Conservation (phyloP, 2,888 invertebrate species). For the Congeria kusceri region DNA sequence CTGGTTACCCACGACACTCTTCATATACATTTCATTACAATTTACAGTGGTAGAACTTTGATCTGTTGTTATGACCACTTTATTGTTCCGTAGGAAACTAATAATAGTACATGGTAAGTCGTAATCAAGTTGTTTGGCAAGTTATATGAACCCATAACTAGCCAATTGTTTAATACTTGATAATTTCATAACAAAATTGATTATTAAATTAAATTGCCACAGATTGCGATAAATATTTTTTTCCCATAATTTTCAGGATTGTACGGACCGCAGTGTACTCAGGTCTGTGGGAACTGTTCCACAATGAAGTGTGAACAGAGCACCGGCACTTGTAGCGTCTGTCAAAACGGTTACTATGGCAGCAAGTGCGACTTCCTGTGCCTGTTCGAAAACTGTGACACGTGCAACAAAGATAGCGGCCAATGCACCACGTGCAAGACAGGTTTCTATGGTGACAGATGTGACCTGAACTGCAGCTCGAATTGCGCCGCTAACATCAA, state of each 20-base stretch:
- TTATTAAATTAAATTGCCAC: too few relatives aligned
- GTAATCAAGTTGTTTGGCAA: too few relatives aligned
- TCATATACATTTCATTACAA: too few relatives aligned
- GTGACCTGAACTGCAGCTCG: slow-evolving; percentile 35
- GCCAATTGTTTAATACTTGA: too few relatives aligned
- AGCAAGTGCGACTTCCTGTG: slow-evolving; percentile 38
- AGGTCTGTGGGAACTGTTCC: slow-evolving; percentile 33
- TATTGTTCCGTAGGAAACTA: too few relatives aligned
- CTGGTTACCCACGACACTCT: too few relatives aligned
- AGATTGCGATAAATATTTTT: too few relatives aligned
- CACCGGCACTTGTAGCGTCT: slow-evolving; percentile 41
- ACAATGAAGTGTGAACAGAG: slow-evolving; percentile 31
- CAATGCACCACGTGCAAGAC: slow-evolving; percentile 34
- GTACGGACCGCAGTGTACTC: slow-evolving; percentile 34
- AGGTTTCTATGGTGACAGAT: slow-evolving; percentile 35
- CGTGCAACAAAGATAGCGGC: slow-evolving; percentile 32
- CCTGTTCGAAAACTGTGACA: slow-evolving; percentile 29
- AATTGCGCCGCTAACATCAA: slow-evolving; percentile 15
- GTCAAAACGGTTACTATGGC: slow-evolving; percentile 42
- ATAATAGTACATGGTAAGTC: too few relatives aligned
- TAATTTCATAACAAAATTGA: too few relatives aligned
- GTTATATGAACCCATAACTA: too few relatives aligned
- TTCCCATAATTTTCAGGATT: slow-evolving; percentile 10
- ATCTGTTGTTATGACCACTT: too few relatives aligned
- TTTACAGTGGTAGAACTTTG: too few relatives aligned